These are phyloP conservation scores for Galleria mellonella DNA, from an alignment of 1,140 invertebrate genomes.

Conservation along the genomic window DNA sequence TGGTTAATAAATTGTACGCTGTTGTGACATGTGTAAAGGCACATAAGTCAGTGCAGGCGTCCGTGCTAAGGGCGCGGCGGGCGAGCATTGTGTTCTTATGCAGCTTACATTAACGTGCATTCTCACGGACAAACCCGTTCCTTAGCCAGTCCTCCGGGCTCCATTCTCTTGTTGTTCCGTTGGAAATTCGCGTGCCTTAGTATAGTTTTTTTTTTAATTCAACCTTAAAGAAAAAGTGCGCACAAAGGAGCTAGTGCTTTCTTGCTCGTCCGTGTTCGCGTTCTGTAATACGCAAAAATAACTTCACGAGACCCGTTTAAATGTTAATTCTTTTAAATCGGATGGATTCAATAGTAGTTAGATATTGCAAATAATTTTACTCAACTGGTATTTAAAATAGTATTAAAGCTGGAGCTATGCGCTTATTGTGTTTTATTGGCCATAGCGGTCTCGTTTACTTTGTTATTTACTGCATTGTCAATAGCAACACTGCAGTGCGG, in stretches of 20 bases:
- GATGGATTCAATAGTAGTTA: too few species aligned
- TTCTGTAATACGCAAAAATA: constrained; percentile 24
- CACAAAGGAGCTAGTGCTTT: too few species aligned
- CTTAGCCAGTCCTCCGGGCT: constrained; percentile 6
- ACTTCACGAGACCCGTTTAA: too few species aligned
- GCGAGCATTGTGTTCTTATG: constrained; percentile 40
- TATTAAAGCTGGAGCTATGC: too few species aligned
- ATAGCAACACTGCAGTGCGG: neutral
- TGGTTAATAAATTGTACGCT: constrained; percentile 5
- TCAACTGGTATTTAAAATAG: too few species aligned
- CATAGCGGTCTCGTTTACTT: too few species aligned
- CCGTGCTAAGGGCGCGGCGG: constrained; percentile 15
- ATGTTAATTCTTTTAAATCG: too few species aligned
- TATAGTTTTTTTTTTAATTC: constrained; percentile 7
- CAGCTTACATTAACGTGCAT: constrained; percentile 47
- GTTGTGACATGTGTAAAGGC: constrained; percentile 34
- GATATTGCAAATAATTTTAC: too few species aligned
- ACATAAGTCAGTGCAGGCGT: constrained; percentile 31
- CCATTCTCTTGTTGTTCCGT: constrained; percentile 45
- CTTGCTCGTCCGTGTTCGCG: constrained; percentile 1
- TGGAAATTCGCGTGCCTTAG: constrained; percentile 48
- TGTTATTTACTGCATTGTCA: constrained; percentile 1
- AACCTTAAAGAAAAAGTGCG: too few species aligned
- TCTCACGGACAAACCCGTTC: constrained; percentile 53
- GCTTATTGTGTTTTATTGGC: neutral